Conservation (phyloP, 1,140 invertebrate species). For the Psix sp. region DNA sequence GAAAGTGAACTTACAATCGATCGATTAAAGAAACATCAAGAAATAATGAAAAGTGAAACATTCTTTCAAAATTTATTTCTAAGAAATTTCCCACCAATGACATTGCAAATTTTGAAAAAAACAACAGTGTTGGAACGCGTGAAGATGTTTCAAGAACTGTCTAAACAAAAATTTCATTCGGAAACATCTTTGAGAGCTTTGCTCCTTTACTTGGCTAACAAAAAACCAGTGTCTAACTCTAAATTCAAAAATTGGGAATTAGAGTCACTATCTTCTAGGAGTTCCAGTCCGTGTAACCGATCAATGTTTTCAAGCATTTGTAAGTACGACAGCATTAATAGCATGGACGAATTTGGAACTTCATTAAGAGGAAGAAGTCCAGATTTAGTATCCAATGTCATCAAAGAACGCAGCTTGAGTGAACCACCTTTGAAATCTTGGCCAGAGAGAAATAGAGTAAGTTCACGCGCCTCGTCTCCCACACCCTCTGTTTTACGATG, state of each 20-base stretch:
- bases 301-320: slow-evolving; percentile 68
- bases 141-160: slow-evolving; percentile 79
- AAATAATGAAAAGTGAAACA: slow-evolving; percentile 79
- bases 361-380: slow-evolving; percentile 66
- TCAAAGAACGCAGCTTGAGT: slow-evolving; percentile 74
- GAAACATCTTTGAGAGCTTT: slow-evolving; percentile 79
- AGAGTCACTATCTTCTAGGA: slow-evolving; percentile 74
- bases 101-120: slow-evolving; percentile 70
- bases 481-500: slow-evolving; percentile 82
- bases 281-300: slow-evolving; percentile 71
- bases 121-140: slow-evolving; percentile 81
- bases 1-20: slow-evolving; percentile 67
- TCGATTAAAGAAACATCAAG: slow-evolving; percentile 78
- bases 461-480: slow-evolving; percentile 77
- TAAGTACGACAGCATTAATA: slow-evolving; percentile 70
- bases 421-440: slow-evolving; percentile 73
- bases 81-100: slow-evolving; percentile 70
- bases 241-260: slow-evolving; percentile 83
- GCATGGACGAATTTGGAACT: slow-evolving; percentile 68
- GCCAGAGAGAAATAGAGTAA: slow-evolving; percentile 32
- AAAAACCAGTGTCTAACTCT: slow-evolving; percentile 84
- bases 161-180: slow-evolving; percentile 71
- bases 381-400: slow-evolving; percentile 54
- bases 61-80: slow-evolving; percentile 86
- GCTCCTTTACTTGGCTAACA: slow-evolving; percentile 81